Percentiles rank a stretch among this genome's conserved stretches.
These are phyloP conservation scores for Tetraneura akinire DNA, from an alignment of 1,140 invertebrate genomes.

Conservation along the genomic window DNA sequence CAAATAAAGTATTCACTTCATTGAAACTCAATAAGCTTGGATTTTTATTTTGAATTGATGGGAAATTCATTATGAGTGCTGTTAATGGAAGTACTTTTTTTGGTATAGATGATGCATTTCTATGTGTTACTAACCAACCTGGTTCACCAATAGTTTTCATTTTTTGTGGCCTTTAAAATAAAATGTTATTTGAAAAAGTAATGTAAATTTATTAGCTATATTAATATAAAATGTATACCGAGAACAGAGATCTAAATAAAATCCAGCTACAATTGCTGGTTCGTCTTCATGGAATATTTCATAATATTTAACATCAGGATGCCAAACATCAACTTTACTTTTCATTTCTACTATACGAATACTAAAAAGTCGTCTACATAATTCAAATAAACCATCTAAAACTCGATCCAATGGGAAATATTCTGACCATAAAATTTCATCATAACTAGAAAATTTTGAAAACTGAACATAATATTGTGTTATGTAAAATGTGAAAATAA, in stretches of 20 bases:
- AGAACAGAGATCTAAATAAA: constrained; percentile 81
- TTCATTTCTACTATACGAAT: constrained; percentile 74
- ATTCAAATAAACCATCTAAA: constrained; percentile 71
- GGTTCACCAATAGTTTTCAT: constrained; percentile 39
- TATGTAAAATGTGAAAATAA: not conserved
- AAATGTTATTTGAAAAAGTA: not conserved
- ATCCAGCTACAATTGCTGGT: constrained; percentile 70
- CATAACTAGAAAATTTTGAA: constrained; percentile 62
- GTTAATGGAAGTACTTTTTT: constrained; percentile 50
- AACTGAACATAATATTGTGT: not conserved
- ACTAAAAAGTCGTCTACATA: constrained; percentile 77
- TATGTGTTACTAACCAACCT: constrained; percentile 42
- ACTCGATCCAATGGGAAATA: constrained; percentile 84
- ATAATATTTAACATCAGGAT: constrained; percentile 82
- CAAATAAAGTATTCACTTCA: constrained; percentile 72
- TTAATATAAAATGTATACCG: constrained; percentile 59
- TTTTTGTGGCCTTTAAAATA: constrained; percentile 40
- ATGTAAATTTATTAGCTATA: not conserved
- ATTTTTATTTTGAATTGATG: constrained; percentile 64
- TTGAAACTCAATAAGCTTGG: constrained; percentile 74
- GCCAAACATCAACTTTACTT: constrained; percentile 70
- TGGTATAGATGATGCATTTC: constrained; percentile 47
- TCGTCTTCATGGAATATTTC: constrained; percentile 75
- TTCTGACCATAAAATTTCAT: constrained; percentile 72
- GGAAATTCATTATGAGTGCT: constrained; percentile 54